These are phyloP conservation scores for Trachelus tabidus DNA, from an alignment of 2,888 invertebrate species.

Conservation along the genomic window DNA sequence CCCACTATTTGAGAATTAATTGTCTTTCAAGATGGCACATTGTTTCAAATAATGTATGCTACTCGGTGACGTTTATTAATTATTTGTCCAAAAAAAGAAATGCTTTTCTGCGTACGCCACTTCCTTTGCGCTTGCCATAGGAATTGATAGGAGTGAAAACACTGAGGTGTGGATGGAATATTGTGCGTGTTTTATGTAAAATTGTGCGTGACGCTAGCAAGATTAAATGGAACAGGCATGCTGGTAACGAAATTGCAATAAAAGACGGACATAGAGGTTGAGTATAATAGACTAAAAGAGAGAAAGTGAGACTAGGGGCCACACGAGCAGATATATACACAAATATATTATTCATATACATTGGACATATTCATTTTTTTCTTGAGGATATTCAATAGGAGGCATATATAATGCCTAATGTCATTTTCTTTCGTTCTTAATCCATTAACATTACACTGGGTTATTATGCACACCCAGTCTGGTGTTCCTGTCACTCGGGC, in stretches of 20 bases:
- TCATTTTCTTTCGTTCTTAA: background rate
- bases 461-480: too few relatives aligned
- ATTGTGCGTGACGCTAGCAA: background rate
- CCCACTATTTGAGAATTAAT: background rate
- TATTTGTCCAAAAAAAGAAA: background rate
- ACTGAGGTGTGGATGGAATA: background rate
- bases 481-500: too few relatives aligned
- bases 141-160: background rate
- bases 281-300: background rate
- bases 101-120: background rate
- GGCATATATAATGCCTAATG: background rate
- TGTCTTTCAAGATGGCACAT: too few relatives aligned
- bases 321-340: background rate
- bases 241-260: background rate
- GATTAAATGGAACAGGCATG: background rate
- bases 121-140: background rate
- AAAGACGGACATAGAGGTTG: background rate
- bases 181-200: background rate
- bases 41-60: too few relatives aligned
- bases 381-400: background rate
- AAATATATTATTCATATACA: too few relatives aligned
- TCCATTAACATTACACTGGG: too few relatives aligned
- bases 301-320: background rate
- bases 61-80: too few relatives aligned
- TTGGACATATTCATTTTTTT: too few relatives aligned